A percentile compares a stretch with the other conserved stretches of the same genome.
Conservation (phyloP, 2,113 vertebrate species). For the Chaetura pelagica region DNA sequence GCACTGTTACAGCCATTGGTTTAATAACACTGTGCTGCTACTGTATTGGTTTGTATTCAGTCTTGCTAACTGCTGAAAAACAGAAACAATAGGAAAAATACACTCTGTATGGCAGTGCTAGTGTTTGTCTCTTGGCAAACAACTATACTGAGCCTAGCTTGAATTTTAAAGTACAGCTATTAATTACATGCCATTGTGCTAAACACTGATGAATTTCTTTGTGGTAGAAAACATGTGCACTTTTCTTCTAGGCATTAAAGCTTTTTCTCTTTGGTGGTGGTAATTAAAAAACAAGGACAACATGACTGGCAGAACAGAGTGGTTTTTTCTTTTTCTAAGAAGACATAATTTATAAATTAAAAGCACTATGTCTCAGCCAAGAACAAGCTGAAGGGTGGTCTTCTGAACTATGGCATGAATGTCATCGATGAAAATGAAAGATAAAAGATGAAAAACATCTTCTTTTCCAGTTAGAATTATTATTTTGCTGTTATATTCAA, state of each 20-base stretch:
- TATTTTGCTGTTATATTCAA: background rate
- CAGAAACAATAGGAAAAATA: background rate
- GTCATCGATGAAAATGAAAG: slow-evolving; percentile 31
- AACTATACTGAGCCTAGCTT: slow-evolving; percentile 36
- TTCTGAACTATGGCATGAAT: slow-evolving; percentile 58
- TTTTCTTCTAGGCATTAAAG: slow-evolving; percentile 60
- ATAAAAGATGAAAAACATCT: slow-evolving; percentile 17
- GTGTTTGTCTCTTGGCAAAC: slow-evolving; percentile 23
- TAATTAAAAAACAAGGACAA: slow-evolving; percentile 75
- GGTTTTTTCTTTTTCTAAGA: slow-evolving; percentile 15
- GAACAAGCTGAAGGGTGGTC: slow-evolving; percentile 44
- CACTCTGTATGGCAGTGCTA: background rate
- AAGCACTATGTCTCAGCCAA: slow-evolving; percentile 45
- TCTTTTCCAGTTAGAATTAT: background rate
- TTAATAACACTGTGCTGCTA: no score
- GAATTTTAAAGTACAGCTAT: slow-evolving; percentile 56
- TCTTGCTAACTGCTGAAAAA: background rate
- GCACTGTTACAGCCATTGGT: background rate
- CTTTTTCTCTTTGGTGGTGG: slow-evolving; percentile 51
- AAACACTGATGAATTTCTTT: slow-evolving; percentile 65
- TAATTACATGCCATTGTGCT: slow-evolving; percentile 72
- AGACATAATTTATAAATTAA: slow-evolving; percentile 67
- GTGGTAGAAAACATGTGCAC: slow-evolving; percentile 45
- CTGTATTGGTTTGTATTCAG: background rate
- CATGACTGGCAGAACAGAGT: slow-evolving; percentile 47